Evolutionary conservation across 1,140 invertebrate species (phyloP).

Genomic region (Cotesia chilonis): DNA sequence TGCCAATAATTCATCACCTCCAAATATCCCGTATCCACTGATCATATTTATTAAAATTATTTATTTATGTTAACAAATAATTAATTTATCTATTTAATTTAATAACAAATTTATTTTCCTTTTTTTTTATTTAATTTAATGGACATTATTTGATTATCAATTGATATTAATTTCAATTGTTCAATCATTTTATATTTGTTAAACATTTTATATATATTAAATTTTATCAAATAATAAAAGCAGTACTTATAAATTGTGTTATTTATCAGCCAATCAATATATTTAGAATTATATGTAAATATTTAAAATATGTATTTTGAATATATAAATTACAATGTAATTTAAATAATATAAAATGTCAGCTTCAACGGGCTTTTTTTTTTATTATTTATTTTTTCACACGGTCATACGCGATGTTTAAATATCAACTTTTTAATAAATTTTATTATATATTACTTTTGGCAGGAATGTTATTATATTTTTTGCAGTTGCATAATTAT

Average conservation of each 20-base stretch:
- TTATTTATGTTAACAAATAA: slow-evolving; percentile 18
- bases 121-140: slow-evolving; percentile 26
- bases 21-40: slow-evolving; percentile 32
- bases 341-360: slow-evolving; percentile 13
- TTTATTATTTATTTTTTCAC: slow-evolving; percentile 3
- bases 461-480: slow-evolving; percentile 53
- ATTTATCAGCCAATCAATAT: neutral
- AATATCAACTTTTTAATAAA: slow-evolving; percentile 54
- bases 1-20: slow-evolving; percentile 40
- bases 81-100: too few relatives aligned
- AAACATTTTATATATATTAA: slow-evolving; percentile 35
- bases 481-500: slow-evolving; percentile 30
- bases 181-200: slow-evolving; percentile 16
- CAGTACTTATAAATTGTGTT: slow-evolving; percentile 28
- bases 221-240: slow-evolving; percentile 33
- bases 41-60: slow-evolving; percentile 26
- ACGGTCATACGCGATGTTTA: slow-evolving; percentile 39
- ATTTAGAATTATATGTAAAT: slow-evolving; percentile 20
- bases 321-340: slow-evolving; percentile 13
- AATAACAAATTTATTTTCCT: too few relatives aligned
- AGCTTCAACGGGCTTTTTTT: slow-evolving; percentile 25
- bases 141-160: too few relatives aligned
- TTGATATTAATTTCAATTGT: slow-evolving; percentile 31
- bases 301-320: slow-evolving; percentile 13
- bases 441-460: slow-evolving; percentile 55